phyloP scores from a whole-genome alignment of 2,888 invertebrate genomes.

The Cephus runcator region DNA sequence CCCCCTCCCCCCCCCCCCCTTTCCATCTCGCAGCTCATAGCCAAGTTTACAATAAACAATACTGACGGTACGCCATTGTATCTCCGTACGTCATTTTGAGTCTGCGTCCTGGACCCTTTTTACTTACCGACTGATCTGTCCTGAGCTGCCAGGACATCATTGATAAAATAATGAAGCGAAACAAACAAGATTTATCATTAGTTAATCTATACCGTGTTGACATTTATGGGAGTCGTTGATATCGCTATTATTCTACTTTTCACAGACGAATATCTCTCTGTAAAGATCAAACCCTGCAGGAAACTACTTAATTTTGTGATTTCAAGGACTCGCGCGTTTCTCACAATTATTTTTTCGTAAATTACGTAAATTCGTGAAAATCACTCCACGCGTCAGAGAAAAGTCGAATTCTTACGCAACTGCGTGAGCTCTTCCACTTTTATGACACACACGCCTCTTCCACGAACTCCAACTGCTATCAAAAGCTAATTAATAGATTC shows the following conservation, averaged over 20 bases:
- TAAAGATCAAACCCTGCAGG: too few species aligned
- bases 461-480: background rate
- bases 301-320: background rate
- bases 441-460: background rate
- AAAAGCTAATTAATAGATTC: background rate
- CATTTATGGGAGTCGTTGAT: background rate
- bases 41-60: slow-evolving; percentile 38
- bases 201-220: background rate
- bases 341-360: too few species aligned
- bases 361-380: background rate
- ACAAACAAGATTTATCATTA: background rate
- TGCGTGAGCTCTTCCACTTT: background rate
- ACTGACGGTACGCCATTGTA: slow-evolving; percentile 36
- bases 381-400: background rate
- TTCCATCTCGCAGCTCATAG: slow-evolving; percentile 20
- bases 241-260: background rate
- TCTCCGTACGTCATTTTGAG: slow-evolving; percentile 27
- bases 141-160: background rate
- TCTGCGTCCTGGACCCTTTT: slow-evolving; percentile 18
- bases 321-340: too few species aligned
- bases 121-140: background rate
- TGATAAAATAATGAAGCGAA: background rate
- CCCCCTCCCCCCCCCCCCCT: slow-evolving; percentile 15
- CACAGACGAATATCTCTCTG: background rate
- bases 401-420: background rate